Evolutionary conservation across 2,888 invertebrate species (phyloP).

Genomic region (Nephrocerus scutellatus): DNA sequence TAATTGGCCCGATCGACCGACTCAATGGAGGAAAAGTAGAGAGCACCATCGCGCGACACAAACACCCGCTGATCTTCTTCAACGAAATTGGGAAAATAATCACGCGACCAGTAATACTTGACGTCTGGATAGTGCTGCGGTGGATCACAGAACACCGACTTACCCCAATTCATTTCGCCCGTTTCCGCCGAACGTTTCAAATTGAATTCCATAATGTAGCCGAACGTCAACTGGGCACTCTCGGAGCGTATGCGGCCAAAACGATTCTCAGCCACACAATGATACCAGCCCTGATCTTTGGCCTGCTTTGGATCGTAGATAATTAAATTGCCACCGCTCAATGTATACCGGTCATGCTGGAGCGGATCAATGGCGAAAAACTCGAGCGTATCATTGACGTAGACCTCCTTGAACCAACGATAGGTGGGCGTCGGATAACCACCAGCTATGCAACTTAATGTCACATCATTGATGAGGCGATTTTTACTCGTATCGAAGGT

Average conservation of each 20-base stretch:
- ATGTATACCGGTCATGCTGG: conserved; percentile 64
- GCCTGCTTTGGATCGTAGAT: conserved; percentile 78
- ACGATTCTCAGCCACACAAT: conserved; percentile 84
- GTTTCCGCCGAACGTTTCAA: conserved; percentile 74
- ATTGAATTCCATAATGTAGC: conserved; percentile 84
- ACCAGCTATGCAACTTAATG: conserved; percentile 72
- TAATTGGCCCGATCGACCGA: conserved; percentile 84
- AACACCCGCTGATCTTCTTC: conserved; percentile 89
- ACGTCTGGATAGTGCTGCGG: conserved; percentile 87
- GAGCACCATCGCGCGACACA: conserved; percentile 86
- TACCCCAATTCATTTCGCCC: conserved; percentile 90
- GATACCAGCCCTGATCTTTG: conserved; percentile 79
- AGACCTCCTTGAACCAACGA: conserved; percentile 84
- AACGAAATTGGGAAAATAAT: conserved; percentile 84
- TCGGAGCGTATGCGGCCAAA: conserved; percentile 85
- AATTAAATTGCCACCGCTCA: conserved; percentile 86
- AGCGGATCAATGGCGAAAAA: conserved; percentile 73
- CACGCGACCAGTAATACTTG: conserved; percentile 86
- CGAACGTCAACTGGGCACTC: conserved; percentile 81
- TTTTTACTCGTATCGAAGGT: conserved; percentile 75
- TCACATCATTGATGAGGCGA: conserved; percentile 64
- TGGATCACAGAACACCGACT: conserved; percentile 85
- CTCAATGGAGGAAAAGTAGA: conserved; percentile 91
- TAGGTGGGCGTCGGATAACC: conserved; percentile 87
- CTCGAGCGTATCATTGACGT: conserved; percentile 68